Evolutionary conservation across 2,797 vertebrate species (phyloP), one percentile per base, ranked within the genome.

Genomic region (Enteromius thamalakanensis): DNA sequence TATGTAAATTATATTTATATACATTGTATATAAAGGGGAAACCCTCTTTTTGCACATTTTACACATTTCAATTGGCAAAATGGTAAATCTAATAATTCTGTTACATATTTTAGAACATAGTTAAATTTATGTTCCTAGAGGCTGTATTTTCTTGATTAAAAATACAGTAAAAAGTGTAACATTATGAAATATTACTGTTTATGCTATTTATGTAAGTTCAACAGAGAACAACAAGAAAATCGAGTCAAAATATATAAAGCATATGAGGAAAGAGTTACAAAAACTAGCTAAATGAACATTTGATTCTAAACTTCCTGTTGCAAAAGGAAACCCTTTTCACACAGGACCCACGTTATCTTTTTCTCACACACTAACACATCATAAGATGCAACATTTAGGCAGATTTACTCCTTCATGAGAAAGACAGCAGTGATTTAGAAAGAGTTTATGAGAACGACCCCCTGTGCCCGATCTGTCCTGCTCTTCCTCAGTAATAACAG

Each of bases 361-460:
- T 9, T 58, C n/a, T 51, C 55, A 60, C n/a, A 60, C 37, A 69
- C 42, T 53, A 19, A 7, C 26, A 34, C 15, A 32, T 53, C 47
- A 21, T 7, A 3, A 70, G 6, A 29, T 19, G 34, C 29, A 53
- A 17, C 32, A 23, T 67, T 47, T 67, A 65, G 23, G 32, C 19
- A 21, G 42, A 51, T 1, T 62, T 19, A 45, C 32, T 45, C 15
- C 23, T 6, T 76, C 34, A 42, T 23, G 6, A 76, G 12, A 47
- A 26, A 62, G 67, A 58, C 67, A 80, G n/a, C 34, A 14, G 67
- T 60, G 49, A 72, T 72, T 72, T 60, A 71, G 37, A 32, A 81
- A 15, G 23, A 45, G 4, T 80, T 71, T 17, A 60, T 72, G 37
- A 60, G 51, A 80, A 17, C 1, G 37, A 14, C 37, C 67, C 15